A percentile compares a stretch with the other conserved stretches of the same genome.
Conservation (phyloP, 2,113 vertebrate species). For the Aspidoscelis tigris region DNA sequence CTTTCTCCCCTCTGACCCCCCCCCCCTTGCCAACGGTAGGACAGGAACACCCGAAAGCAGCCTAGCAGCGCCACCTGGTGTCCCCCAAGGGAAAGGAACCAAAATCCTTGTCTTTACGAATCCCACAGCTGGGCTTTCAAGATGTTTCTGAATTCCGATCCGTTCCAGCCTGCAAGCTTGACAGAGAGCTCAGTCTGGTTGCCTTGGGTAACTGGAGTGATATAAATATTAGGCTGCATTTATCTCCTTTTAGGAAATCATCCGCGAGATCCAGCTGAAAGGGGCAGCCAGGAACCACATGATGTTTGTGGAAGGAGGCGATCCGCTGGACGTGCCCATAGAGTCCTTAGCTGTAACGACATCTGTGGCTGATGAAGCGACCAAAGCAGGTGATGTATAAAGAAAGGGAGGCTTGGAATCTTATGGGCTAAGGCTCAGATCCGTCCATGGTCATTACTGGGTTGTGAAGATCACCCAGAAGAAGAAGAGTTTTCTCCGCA, state of each 20-base stretch:
- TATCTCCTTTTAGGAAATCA: conserved; percentile 69
- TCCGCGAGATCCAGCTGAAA: conserved; percentile 80
- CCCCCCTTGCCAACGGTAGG: not conserved
- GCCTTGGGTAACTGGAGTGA: not conserved
- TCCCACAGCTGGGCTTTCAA: not conserved
- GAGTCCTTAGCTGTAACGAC: conserved; percentile 78
- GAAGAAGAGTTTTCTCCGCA: not conserved
- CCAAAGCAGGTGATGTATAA: conserved; percentile 71
- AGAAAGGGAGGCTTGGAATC: not conserved
- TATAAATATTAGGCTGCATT: not conserved
- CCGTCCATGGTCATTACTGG: not conserved
- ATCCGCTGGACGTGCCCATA: conserved; percentile 74
- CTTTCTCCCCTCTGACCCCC: not conserved
- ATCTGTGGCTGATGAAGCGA: not conserved
- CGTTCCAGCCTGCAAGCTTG: not conserved
- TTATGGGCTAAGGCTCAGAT: not conserved
- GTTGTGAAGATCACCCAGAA: not conserved
- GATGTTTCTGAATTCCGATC: not conserved
- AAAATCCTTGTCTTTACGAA: not conserved
- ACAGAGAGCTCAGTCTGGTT: not conserved
- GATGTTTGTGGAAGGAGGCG: conserved; percentile 86
- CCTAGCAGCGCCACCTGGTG: conserved; percentile 43
- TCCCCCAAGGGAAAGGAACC: not conserved
- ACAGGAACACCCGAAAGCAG: not conserved
- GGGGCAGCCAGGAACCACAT: conserved; percentile 79